A percentile compares a stretch with the other conserved stretches of the same genome.
These are phyloP conservation scores for Sinella curviseta DNA, from an alignment of 1,140 invertebrate genomes.

Conservation along the genomic window DNA sequence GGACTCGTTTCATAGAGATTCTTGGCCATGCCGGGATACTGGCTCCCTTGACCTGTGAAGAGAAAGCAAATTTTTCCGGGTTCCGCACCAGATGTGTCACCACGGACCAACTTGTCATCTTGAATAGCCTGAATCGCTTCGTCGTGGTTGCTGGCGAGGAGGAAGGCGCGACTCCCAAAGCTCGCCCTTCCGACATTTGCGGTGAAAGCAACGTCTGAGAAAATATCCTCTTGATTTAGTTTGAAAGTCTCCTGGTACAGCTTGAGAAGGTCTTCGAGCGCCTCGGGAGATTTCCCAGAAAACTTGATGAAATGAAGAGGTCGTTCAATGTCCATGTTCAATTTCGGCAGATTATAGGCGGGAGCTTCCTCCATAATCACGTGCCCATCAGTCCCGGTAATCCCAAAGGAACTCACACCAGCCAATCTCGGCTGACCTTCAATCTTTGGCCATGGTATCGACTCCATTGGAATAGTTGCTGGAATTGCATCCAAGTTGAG, in stretches of 20 bases:
- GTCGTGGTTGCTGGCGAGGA: slow-evolving; percentile 21
- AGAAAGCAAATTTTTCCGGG: slow-evolving; percentile 24
- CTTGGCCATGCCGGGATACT: slow-evolving; percentile 38
- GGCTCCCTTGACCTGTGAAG: slow-evolving; percentile 42
- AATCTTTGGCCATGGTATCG: not conserved
- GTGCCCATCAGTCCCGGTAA: slow-evolving; percentile 42
- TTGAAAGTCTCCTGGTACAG: not conserved
- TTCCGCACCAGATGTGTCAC: slow-evolving; percentile 1
- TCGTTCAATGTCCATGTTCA: not conserved
- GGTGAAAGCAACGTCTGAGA: slow-evolving; percentile 29
- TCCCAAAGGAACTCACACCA: slow-evolving; percentile 40
- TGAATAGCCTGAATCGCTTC: not conserved
- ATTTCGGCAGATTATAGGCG: not conserved
- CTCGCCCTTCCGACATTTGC: slow-evolving; percentile 31
- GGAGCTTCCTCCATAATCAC: slow-evolving; percentile 36
- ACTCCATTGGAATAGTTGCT: not conserved
- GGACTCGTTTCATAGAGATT: slow-evolving; percentile 28
- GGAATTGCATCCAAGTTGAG: not conserved
- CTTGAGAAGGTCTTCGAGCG: slow-evolving; percentile 4
- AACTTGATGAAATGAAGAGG: slow-evolving; percentile 22
- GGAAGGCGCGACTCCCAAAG: slow-evolving; percentile 21
- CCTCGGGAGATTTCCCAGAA: slow-evolving; percentile 27
- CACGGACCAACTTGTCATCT: slow-evolving; percentile 13
- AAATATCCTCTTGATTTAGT: not conserved
- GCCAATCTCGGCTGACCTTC: not conserved